These are phyloP conservation scores for Ctena decussata DNA, from an alignment of 2,888 invertebrate species.

Conservation along the genomic window DNA sequence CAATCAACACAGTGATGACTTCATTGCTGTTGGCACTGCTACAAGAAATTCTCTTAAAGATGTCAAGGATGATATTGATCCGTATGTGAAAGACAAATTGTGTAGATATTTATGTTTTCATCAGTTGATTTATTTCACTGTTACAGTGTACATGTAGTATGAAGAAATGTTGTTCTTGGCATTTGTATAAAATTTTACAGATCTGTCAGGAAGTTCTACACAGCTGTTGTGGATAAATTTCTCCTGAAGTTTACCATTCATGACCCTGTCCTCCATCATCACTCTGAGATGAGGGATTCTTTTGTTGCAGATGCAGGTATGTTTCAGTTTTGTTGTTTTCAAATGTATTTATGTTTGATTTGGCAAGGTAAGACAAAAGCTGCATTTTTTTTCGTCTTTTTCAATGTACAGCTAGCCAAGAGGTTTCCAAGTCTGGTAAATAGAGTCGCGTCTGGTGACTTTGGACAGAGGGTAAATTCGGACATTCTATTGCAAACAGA, in stretches of 20 bases:
- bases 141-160: not conserved
- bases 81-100: not conserved
- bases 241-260: not conserved
- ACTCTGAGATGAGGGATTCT: not conserved
- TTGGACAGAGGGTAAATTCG: no score
- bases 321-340: not conserved
- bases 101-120: not conserved
- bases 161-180: not conserved
- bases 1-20: slow-evolving; percentile 24
- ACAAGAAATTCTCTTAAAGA: not conserved
- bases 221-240: not conserved
- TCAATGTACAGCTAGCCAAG: not conserved
- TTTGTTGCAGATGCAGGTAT: slow-evolving; percentile 12
- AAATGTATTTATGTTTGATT: no score
- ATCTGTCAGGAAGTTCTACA: not conserved
- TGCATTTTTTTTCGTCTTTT: not conserved
- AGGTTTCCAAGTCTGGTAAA: not conserved
- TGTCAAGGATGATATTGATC: not conserved
- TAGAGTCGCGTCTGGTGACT: no score
- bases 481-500: no score
- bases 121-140: not conserved
- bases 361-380: no score
- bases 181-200: not conserved
- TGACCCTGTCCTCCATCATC: not conserved
- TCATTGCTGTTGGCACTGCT: not conserved